Evolutionary conservation across 2,888 invertebrate genomes (phyloP), one percentile per base, ranked within the genome.

Genomic region (Syrista parreyssii): DNA sequence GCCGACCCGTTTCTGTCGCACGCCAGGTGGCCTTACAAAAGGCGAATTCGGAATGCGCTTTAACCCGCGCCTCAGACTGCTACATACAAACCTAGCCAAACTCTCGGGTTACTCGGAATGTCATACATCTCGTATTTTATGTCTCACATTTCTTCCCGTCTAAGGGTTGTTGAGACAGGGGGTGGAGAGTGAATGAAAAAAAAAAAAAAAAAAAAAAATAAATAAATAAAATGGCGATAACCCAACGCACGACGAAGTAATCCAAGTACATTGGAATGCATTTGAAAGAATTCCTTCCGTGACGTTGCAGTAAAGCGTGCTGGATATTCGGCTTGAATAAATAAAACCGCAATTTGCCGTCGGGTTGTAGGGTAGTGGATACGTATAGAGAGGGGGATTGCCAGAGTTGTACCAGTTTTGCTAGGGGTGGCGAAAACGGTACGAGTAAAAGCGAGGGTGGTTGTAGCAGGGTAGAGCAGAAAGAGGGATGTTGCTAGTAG

Each of bases 401-500:
- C 4, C 9, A 40, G 40, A 55, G 23, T 55, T 9, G 40, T 9
- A 55, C 23, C 40, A 55, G 40, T 55, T 55, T 55, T 23, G 23
- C 23, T 55, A 55, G 23, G 40, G 40, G 40, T 23, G 40, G 40
- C 23, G 23, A 2, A 23, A 40, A 40, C 23, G 23, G 6, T 23
- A 55, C 40, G 40, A 23, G 40, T 55, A 55, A 55, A 55, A 55
- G 40, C 40, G 40, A 55, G 40, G 40, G 40, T 55, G 40, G 40
- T 55, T 12, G 40, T 40, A 15, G 40, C 4, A 1, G 15, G 12
- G 40, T 15, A 40, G 6, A 30, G 69, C 69, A 55, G 75, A 68
- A 73, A 78, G 74, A 68, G 75, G 74, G 34, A 81, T 75, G 78
- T 78, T 80, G 80, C 81, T 40, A 80, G 78, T 82, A 81, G 79